Conservation (phyloP, 2,113 vertebrate genomes). For the Merops nubicus region DNA sequence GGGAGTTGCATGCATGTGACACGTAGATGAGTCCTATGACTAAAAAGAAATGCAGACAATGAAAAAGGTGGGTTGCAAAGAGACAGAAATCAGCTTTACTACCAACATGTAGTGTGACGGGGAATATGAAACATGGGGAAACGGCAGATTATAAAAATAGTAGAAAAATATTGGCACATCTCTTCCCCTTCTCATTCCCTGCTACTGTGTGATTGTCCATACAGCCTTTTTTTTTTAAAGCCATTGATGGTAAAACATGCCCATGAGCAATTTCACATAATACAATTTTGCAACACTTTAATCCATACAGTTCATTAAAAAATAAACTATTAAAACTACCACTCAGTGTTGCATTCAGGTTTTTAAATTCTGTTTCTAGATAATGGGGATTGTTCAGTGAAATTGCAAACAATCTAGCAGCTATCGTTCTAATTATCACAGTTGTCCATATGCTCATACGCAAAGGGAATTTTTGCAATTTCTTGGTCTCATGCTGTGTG, state of each 20-base stretch:
- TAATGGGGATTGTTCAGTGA: slow-evolving; percentile 71
- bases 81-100: slow-evolving; percentile 20
- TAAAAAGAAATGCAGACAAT: background rate
- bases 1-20: slow-evolving; percentile 25
- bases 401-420: slow-evolving; percentile 65
- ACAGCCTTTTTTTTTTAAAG: background rate
- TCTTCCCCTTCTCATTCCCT: background rate
- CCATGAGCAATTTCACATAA: slow-evolving; percentile 28
- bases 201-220: background rate
- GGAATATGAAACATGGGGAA: background rate
- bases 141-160: background rate
- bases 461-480: slow-evolving; percentile 63
- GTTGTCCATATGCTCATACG: slow-evolving; percentile 73
- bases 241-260: slow-evolving; percentile 20
- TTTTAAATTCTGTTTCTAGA: slow-evolving; percentile 63
- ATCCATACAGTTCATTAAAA: slow-evolving; percentile 54
- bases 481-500: slow-evolving; percentile 53
- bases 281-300: slow-evolving; percentile 21
- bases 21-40: slow-evolving; percentile 14
- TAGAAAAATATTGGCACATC: background rate
- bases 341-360: slow-evolving; percentile 13
- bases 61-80: background rate
- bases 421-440: slow-evolving; percentile 74
- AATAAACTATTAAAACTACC: slow-evolving; percentile 58
- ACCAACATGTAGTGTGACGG: background rate